A percentile compares a stretch with the other conserved stretches of the same genome.
Conservation (phyloP, 1,140 invertebrate species). For the Zaprionus inermis region DNA sequence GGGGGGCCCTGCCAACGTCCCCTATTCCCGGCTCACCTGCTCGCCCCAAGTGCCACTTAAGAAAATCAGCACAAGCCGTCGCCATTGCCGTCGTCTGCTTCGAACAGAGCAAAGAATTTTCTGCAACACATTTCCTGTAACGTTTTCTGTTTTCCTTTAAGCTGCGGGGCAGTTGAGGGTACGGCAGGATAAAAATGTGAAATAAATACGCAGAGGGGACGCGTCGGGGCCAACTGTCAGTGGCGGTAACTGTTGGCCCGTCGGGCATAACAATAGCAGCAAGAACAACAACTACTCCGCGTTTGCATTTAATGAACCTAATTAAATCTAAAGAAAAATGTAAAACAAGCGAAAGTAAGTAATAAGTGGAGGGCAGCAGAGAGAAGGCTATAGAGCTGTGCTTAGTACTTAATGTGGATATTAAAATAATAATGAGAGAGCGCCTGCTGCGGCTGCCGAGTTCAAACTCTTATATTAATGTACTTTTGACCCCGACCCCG, state of each 20-base stretch:
- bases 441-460: constrained; percentile 27
- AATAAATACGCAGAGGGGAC: constrained; percentile 36
- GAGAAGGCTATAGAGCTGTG: background rate
- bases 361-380: background rate
- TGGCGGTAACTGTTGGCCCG: background rate
- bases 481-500: constrained; percentile 29
- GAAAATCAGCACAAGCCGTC: constrained; percentile 12
- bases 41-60: constrained; percentile 26
- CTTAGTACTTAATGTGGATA: constrained; percentile 2
- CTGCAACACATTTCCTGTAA: background rate
- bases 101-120: constrained; percentile 1
- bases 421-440: constrained; percentile 27
- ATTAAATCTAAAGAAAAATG: constrained; percentile 73
- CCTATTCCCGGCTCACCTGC: background rate
- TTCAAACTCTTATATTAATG: constrained; percentile 56
- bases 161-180: background rate
- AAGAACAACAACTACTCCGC: constrained; percentile 64
- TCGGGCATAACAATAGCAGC: constrained; percentile 45
- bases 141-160: background rate
- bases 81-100: background rate
- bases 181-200: constrained; percentile 17
- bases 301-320: constrained; percentile 78
- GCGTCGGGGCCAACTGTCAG: background rate
- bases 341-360: constrained; percentile 9
- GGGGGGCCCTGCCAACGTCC: too few relatives aligned